These are phyloP conservation scores for Amniataba percoides DNA, from an alignment of 2,797 vertebrate genomes.

Conservation along the genomic window DNA sequence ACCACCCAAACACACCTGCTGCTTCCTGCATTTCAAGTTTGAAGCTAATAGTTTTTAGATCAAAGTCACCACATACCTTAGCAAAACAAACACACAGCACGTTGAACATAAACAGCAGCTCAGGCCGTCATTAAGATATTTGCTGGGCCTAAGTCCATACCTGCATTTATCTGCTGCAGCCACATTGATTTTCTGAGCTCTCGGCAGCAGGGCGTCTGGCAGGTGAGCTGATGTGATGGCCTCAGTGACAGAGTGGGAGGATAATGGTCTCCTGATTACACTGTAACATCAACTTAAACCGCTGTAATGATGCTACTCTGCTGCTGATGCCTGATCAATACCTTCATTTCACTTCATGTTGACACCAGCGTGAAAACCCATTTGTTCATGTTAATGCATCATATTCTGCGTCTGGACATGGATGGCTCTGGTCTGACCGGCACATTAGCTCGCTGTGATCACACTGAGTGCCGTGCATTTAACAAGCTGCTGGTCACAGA, in stretches of 20 bases:
- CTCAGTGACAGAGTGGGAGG: slow-evolving; percentile 4
- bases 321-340: slow-evolving; percentile 16
- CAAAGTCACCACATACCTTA: not conserved
- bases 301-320: slow-evolving; percentile 1
- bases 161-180: slow-evolving; percentile 11
- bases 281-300: slow-evolving; percentile 3
- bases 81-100: not conserved
- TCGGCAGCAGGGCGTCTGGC: not conserved
- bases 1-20: not conserved
- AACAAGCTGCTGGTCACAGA: not conserved
- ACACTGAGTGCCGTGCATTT: not conserved
- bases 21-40: not conserved
- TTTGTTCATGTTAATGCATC: slow-evolving; percentile 28
- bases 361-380: slow-evolving; percentile 28
- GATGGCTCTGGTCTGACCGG: not conserved
- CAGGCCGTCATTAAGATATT: slow-evolving; percentile 10
- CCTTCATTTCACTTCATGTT: slow-evolving; percentile 21
- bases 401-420: not conserved
- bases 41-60: slow-evolving; percentile 4
- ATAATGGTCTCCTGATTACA: slow-evolving; percentile 26
- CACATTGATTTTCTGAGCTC: slow-evolving; percentile 25
- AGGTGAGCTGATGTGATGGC: slow-evolving; percentile 22
- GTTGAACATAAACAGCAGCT: slow-evolving; percentile 1
- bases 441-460: slow-evolving; percentile 1
- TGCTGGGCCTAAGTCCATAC: slow-evolving; percentile 20